These are phyloP conservation scores for Ostrea denselamellosa DNA, from an alignment of 1,140 invertebrate genomes.

Conservation along the genomic window DNA sequence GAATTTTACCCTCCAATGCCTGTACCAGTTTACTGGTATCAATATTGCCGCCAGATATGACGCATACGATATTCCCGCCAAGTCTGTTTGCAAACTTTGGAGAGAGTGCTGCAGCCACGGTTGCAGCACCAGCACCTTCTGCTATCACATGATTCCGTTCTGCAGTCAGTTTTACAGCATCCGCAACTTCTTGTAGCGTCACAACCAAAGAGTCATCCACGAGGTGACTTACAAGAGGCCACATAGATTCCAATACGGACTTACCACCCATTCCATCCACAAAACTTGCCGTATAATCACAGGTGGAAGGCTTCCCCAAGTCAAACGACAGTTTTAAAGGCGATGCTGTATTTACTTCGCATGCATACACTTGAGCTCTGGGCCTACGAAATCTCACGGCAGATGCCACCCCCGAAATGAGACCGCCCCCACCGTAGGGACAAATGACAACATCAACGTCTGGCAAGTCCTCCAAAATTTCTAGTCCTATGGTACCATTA, in stretches of 20 bases:
- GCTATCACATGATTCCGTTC: conserved; percentile 71
- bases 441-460: conserved; percentile 71
- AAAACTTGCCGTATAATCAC: conserved; percentile 66
- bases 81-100: conserved; percentile 55
- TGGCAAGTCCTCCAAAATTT: conserved; percentile 72
- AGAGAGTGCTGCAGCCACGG: conserved; percentile 70
- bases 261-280: conserved; percentile 74
- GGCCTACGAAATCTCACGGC: conserved; percentile 67
- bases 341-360: conserved; percentile 72
- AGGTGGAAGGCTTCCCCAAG: conserved; percentile 59
- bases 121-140: conserved; percentile 72
- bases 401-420: conserved; percentile 69
- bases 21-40: conserved; percentile 66
- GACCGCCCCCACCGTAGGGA: conserved; percentile 74
- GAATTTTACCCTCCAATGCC: conserved; percentile 68
- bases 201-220: conserved; percentile 70
- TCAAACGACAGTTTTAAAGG: conserved; percentile 65
- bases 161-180: conserved; percentile 67
- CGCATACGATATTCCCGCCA: conserved; percentile 71
- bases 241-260: conserved; percentile 70
- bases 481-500: conserved; percentile 74
- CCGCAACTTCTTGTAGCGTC: conserved; percentile 64
- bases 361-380: conserved; percentile 68
- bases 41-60: conserved; percentile 75
- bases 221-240: conserved; percentile 68